Conservation (phyloP, 2,113 vertebrate species). For the Cromileptes altivelis region DNA sequence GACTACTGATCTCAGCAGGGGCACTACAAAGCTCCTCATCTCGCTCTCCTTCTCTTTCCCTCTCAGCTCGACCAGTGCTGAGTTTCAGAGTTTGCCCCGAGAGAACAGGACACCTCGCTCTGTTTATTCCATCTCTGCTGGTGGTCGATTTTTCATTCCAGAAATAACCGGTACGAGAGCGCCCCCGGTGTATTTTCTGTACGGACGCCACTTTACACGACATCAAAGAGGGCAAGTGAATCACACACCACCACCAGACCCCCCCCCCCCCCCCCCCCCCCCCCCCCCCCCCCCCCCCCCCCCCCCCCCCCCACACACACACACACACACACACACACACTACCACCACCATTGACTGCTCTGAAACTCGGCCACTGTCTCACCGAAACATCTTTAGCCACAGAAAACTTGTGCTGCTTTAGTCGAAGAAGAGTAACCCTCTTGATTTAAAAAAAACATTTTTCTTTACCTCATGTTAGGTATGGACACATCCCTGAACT, state of each 20-base stretch:
- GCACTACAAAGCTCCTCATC: slow-evolving; percentile 23
- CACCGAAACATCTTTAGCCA: slow-evolving; percentile 31
- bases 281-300: slow-evolving; percentile 1
- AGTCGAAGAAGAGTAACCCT: not conserved
- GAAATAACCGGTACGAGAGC: slow-evolving; percentile 68
- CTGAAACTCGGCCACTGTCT: slow-evolving; percentile 39
- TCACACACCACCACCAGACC: slow-evolving; percentile 30
- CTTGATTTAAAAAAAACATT: not conserved
- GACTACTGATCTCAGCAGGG: slow-evolving; percentile 68
- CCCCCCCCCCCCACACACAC: slow-evolving; percentile 3
- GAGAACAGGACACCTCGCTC: slow-evolving; percentile 66
- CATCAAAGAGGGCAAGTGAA: slow-evolving; percentile 72
- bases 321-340: not conserved
- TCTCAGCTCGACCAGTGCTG: slow-evolving; percentile 12
- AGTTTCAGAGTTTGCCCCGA: slow-evolving; percentile 69
- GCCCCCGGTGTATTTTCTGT: slow-evolving; percentile 64
- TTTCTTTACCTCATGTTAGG: slow-evolving; percentile 35
- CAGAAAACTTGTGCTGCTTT: slow-evolving; percentile 38
- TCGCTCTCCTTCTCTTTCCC: slow-evolving; percentile 12
- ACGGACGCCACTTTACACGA: slow-evolving; percentile 65
- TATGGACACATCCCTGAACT: slow-evolving; percentile 77
- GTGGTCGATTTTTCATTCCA: slow-evolving; percentile 73
- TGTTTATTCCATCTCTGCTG: slow-evolving; percentile 36
- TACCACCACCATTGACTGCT: slow-evolving; percentile 28
- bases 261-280: slow-evolving; percentile 8